Percentiles rank a stretch among this genome's conserved stretches.
Conservation (phyloP, 2,113 vertebrate species). For the Pachypanchax playfairii region DNA sequence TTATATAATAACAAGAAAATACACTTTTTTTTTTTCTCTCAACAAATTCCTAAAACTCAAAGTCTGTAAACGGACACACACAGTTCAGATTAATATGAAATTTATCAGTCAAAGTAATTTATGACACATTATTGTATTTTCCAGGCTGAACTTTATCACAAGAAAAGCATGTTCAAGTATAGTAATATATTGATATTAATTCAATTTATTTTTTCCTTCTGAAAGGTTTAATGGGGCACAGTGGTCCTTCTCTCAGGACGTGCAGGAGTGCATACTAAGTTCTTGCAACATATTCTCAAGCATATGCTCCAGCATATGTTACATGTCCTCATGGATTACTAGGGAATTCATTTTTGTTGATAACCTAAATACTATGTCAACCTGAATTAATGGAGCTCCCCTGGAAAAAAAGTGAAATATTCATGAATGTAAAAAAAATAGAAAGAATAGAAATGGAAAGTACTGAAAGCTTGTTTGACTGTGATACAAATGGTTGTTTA, state of each 20-base stretch:
- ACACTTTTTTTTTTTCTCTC: background rate
- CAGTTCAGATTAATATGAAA: background rate
- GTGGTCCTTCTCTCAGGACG: constrained; percentile 23
- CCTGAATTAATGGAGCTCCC: constrained; percentile 26
- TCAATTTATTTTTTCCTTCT: background rate
- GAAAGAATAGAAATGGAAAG: background rate
- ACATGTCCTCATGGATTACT: constrained; percentile 39
- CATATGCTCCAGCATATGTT: constrained; percentile 69
- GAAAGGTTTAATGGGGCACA: background rate
- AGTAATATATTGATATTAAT: background rate
- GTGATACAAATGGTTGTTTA: background rate
- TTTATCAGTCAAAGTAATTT: background rate
- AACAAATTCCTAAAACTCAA: background rate
- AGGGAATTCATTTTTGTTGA: constrained; percentile 60
- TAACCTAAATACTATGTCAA: constrained; percentile 48
- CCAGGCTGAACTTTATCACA: constrained; percentile 2
- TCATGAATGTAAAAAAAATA: background rate
- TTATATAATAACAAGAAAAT: background rate
- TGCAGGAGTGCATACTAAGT: constrained; percentile 41
- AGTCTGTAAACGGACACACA: background rate
- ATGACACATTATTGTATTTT: constrained; percentile 5
- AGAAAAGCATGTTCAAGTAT: background rate
- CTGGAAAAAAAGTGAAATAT: constrained; percentile 10
- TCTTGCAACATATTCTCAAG: constrained; percentile 45
- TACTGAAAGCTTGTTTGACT: background rate